Conservation (phyloP, 2,888 invertebrate genomes). For the Eristalis tenax region DNA sequence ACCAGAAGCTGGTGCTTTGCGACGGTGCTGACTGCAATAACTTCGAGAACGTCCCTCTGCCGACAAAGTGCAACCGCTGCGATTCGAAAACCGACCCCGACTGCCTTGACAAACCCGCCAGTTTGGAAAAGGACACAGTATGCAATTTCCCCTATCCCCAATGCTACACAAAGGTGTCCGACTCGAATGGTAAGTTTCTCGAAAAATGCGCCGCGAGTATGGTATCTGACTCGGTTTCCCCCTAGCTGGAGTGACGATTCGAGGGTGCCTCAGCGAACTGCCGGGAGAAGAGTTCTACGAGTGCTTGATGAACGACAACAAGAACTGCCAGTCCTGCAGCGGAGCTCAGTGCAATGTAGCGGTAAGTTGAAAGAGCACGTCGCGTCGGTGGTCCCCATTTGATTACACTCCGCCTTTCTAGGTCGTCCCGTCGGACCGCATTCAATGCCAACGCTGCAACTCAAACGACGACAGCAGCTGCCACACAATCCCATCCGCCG, state of each 20-base stretch:
- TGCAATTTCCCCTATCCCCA: slow-evolving; percentile 73
- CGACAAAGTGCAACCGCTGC: slow-evolving; percentile 68
- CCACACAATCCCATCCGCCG: slow-evolving; percentile 44
- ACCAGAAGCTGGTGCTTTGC: slow-evolving; percentile 68
- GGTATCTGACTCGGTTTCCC: not conserved
- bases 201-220: not conserved
- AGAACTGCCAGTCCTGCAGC: slow-evolving; percentile 68
- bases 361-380: slow-evolving; percentile 48
- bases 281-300: slow-evolving; percentile 69
- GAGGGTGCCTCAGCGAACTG: slow-evolving; percentile 74
- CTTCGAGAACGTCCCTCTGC: slow-evolving; percentile 62
- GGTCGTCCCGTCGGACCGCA: slow-evolving; percentile 60
- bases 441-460: slow-evolving; percentile 73
- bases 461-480: slow-evolving; percentile 69
- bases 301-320: slow-evolving; percentile 68
- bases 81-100: slow-evolving; percentile 59
- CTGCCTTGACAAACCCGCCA: slow-evolving; percentile 66
- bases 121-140: not conserved
- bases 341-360: slow-evolving; percentile 70
- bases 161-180: slow-evolving; percentile 71
- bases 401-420: not conserved
- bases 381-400: not conserved
- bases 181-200: not conserved
- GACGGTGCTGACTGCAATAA: slow-evolving; percentile 72
- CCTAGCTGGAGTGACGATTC: slow-evolving; percentile 62